Conservation (phyloP, 2,797 vertebrate species). For the Thripadectes ignobilis region DNA sequence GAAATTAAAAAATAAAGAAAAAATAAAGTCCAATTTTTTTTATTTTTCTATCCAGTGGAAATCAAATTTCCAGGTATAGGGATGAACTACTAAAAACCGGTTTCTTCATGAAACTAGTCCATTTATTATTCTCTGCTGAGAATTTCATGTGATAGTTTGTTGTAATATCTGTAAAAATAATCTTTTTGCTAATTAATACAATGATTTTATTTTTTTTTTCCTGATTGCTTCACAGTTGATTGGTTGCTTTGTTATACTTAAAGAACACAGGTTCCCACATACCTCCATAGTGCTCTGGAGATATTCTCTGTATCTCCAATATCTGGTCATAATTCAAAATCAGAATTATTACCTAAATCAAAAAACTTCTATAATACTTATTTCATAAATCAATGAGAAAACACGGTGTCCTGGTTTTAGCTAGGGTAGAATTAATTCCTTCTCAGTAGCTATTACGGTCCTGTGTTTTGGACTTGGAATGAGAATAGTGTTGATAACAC, state of each 20-base stretch:
- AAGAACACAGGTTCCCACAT: not conserved
- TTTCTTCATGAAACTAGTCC: not conserved
- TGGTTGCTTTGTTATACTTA: not conserved
- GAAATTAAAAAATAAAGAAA: not conserved
- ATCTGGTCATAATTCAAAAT: constrained; percentile 4
- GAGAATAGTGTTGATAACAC: not conserved
- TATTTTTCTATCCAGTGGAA: not conserved
- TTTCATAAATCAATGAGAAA: not conserved
- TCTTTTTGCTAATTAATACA: not conserved
- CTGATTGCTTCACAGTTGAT: not conserved
- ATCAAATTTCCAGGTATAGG: not conserved
- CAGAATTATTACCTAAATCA: constrained; percentile 1
- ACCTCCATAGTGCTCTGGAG: not conserved
- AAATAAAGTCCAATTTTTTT: not conserved
- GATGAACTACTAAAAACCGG: not conserved
- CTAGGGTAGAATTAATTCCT: not conserved
- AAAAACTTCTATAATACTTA: not conserved
- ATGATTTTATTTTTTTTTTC: not conserved
- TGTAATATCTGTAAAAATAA: not conserved
- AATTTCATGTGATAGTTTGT: not conserved
- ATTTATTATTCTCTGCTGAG: not conserved
- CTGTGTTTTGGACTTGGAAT: not conserved
- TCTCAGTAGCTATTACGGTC: not conserved
- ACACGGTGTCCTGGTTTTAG: not conserved
- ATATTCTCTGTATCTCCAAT: not conserved